Evolutionary conservation across 2,888 invertebrate species (phyloP).

Genomic region (Apoda limacodes): DNA sequence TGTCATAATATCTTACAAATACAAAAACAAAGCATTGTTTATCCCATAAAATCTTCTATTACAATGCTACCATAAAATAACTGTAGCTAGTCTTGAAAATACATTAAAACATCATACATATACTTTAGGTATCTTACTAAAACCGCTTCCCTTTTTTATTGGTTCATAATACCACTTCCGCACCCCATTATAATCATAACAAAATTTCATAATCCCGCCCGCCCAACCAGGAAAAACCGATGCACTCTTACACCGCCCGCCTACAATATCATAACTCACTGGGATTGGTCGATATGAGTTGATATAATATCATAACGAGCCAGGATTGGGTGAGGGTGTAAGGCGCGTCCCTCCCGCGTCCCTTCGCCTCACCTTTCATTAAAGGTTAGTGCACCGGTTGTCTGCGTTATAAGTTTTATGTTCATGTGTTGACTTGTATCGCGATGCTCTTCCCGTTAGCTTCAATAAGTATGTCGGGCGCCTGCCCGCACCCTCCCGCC

Average conservation of each 20-base stretch:
- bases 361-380: constrained; percentile 38
- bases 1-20: constrained; percentile 45
- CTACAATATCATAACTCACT: constrained; percentile 67
- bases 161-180: no score
- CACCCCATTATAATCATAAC: constrained; percentile 62
- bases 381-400: constrained; percentile 54
- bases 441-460: constrained; percentile 34
- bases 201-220: constrained; percentile 63
- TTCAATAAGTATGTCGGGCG: constrained; percentile 59
- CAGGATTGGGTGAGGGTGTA: constrained; percentile 62
- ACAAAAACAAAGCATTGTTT: no score
- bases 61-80: no score
- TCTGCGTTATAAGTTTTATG: constrained; percentile 54
- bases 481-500: constrained; percentile 33
- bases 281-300: constrained; percentile 66
- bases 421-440: constrained; percentile 31
- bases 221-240: constrained; percentile 55
- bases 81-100: no score
- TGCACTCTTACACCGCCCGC: constrained; percentile 49
- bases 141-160: no score
- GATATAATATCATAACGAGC: constrained; percentile 75
- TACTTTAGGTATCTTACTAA: no score
- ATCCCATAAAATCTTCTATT: no score
- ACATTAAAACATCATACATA: no score
- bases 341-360: constrained; percentile 40